A percentile compares a stretch with the other conserved stretches of the same genome.
Conservation (phyloP, 2,888 invertebrate genomes). For the Piscicola geometra region DNA sequence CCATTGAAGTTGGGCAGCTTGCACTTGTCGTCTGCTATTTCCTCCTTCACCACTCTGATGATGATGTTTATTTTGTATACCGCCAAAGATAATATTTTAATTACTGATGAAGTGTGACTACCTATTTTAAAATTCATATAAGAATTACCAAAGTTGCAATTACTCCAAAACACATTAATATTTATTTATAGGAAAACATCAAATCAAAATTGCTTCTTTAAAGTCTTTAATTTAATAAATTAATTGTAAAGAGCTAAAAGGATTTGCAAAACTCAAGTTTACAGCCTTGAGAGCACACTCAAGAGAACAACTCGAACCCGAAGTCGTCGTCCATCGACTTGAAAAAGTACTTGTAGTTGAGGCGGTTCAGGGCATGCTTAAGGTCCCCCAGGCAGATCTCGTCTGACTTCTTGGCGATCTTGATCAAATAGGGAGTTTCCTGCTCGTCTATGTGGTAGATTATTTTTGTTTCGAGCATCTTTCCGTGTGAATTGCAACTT, state of each 20-base stretch:
- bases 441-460: slow-evolving; percentile 99
- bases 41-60: slow-evolving; percentile 88
- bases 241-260: too few species aligned
- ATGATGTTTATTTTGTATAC: too few species aligned
- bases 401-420: slow-evolving; percentile 91
- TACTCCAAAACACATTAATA: too few species aligned
- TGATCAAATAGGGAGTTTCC: slow-evolving; percentile 97
- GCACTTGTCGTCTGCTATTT: slow-evolving; percentile 91
- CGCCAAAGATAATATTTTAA: too few species aligned
- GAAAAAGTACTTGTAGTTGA: slow-evolving; percentile 98
- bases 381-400: slow-evolving; percentile 94
- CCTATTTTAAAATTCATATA: too few species aligned
- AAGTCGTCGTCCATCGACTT: slow-evolving; percentile 99
- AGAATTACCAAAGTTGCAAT: too few species aligned
- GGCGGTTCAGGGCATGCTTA: slow-evolving; percentile 86
- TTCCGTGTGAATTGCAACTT: slow-evolving; percentile 17
- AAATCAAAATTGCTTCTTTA: too few species aligned
- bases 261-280: too few species aligned
- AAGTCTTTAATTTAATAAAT: too few species aligned
- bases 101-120: too few species aligned
- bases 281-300: too few species aligned
- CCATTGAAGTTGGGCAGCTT: slow-evolving; percentile 95
- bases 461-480: slow-evolving; percentile 87
- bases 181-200: too few species aligned
- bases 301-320: slow-evolving; percentile 66